Percentiles rank a stretch among this genome's conserved stretches.
Evolutionary conservation across 2,797 vertebrate species (phyloP).

Genomic region (Phataginus tetradactyla): DNA sequence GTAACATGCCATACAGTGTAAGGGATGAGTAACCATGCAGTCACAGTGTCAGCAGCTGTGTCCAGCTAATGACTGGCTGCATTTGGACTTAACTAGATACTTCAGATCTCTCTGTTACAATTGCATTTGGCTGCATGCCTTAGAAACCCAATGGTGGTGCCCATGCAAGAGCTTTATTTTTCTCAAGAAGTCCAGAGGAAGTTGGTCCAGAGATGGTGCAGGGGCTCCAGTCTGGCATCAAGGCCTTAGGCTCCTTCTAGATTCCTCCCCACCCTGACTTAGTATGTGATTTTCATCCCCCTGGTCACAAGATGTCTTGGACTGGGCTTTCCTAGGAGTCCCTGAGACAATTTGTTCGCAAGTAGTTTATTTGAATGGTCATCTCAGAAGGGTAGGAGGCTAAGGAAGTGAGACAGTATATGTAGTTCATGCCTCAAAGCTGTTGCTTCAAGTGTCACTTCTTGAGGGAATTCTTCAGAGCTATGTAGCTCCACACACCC

Average conservation of each 20-base stretch:
- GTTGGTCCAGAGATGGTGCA: background rate
- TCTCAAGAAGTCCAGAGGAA: background rate
- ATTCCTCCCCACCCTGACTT: background rate
- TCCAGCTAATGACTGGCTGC: background rate
- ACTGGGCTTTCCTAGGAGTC: background rate
- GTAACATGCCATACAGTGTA: background rate
- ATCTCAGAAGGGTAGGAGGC: background rate
- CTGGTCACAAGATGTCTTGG: background rate
- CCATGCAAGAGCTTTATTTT: conserved; percentile 12
- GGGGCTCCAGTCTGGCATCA: background rate
- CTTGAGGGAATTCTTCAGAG: too few species aligned
- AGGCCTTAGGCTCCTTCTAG: background rate
- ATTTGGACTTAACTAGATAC: background rate
- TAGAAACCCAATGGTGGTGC: background rate
- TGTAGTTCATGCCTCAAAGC: background rate
- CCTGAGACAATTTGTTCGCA: background rate
- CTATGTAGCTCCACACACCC: background rate
- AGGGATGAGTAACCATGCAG: background rate
- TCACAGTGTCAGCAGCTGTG: background rate
- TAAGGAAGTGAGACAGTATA: background rate
- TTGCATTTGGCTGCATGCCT: background rate
- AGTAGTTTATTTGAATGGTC: background rate
- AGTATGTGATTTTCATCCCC: background rate
- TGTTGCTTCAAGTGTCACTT: background rate
- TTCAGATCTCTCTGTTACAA: background rate